Conservation (phyloP, 2,888 invertebrate genomes). For the Ellobium chinense region DNA sequence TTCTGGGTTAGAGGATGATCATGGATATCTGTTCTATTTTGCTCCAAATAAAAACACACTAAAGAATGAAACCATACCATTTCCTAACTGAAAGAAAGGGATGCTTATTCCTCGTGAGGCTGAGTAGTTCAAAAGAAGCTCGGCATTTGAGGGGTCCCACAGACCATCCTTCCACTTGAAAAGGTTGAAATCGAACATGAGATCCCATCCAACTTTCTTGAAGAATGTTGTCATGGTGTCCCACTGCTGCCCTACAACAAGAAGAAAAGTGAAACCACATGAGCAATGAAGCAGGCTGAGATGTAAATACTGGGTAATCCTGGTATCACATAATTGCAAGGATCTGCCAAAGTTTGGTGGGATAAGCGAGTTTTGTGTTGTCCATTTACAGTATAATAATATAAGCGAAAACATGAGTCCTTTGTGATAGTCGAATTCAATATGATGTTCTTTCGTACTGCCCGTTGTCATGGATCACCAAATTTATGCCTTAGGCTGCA, state of each 20-base stretch:
- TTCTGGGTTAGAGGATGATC: too few relatives aligned
- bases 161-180: constrained; percentile 82
- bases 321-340: too few relatives aligned
- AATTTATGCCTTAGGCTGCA: too few relatives aligned
- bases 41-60: neutral
- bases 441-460: too few relatives aligned
- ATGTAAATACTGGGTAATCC: too few relatives aligned
- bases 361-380: too few relatives aligned
- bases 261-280: too few relatives aligned
- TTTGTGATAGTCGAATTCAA: neutral
- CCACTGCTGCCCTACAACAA: constrained; percentile 83
- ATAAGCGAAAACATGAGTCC: neutral
- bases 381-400: neutral
- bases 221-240: constrained; percentile 84
- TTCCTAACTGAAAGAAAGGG: constrained; percentile 75
- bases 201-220: constrained; percentile 81
- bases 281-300: too few relatives aligned
- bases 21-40: neutral
- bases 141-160: constrained; percentile 86
- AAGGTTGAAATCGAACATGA: constrained; percentile 87
- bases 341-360: too few relatives aligned
- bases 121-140: constrained; percentile 84
- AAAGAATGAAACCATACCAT: constrained; percentile 62
- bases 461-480: too few relatives aligned
- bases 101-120: constrained; percentile 80